A percentile compares a stretch with the other conserved stretches of the same genome.
Conservation (phyloP, 2,888 invertebrate species). For the Scaptomyza tumidula region DNA sequence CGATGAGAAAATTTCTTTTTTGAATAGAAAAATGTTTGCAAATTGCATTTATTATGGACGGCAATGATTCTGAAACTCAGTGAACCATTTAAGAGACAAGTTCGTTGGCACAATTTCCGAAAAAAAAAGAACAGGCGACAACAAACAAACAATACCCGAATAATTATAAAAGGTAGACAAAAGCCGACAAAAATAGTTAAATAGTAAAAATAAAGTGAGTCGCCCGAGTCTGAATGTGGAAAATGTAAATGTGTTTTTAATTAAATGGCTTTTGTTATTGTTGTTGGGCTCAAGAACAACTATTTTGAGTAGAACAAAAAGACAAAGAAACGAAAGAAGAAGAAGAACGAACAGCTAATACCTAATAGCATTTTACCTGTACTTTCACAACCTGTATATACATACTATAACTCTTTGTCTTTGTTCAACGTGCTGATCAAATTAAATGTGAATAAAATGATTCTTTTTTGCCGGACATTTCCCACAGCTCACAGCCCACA, state of each 20-base stretch:
- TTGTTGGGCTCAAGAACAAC: constrained; percentile 31
- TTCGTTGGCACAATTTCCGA: constrained; percentile 68
- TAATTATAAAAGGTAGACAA: constrained; percentile 5
- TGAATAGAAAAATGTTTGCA: constrained; percentile 31
- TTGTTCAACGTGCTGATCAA: constrained; percentile 40
- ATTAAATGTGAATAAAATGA: constrained; percentile 29
- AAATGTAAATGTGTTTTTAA: constrained; percentile 73
- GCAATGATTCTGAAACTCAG: constrained; percentile 11
- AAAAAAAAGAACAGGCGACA: constrained; percentile 40
- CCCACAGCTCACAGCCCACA: constrained; percentile 57
- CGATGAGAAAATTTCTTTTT: no score
- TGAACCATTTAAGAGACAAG: constrained; percentile 60
- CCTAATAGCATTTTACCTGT: constrained; percentile 30
- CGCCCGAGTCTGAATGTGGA: constrained; percentile 30
- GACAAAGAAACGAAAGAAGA: constrained; percentile 37
- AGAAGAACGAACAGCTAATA: constrained; percentile 12
- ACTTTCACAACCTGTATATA: constrained; percentile 4
- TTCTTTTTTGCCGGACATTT: constrained; percentile 42
- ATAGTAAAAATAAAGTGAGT: constrained; percentile 2
- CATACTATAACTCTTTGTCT: background rate
- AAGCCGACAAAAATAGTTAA: constrained; percentile 10
- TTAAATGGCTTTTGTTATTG: constrained; percentile 71
- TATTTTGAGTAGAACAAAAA: constrained; percentile 35
- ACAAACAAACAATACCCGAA: constrained; percentile 52
- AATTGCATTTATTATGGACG: constrained; percentile 38